Evolutionary conservation across 2,797 vertebrate genomes (phyloP).

Genomic region (Tragelaphus oryx): DNA sequence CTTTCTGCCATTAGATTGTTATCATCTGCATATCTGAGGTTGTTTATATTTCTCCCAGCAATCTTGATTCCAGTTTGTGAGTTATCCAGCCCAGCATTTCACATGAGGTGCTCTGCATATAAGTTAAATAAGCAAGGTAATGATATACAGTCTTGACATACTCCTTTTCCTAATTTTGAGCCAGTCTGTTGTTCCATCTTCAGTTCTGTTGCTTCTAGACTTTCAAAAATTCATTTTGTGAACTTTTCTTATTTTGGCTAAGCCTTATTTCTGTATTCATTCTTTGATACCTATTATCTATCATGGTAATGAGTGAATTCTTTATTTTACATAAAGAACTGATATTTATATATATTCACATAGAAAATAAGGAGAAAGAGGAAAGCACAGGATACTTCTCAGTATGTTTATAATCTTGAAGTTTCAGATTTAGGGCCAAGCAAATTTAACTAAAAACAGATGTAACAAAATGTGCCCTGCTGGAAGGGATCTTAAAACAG

Average conservation of each 20-base stretch:
- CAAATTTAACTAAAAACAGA: background rate
- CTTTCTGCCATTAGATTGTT: background rate
- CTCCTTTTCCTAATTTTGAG: background rate
- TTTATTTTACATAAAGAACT: background rate
- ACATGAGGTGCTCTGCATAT: background rate
- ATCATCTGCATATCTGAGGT: background rate
- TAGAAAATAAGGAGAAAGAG: background rate
- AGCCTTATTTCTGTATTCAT: background rate
- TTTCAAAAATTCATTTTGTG: background rate
- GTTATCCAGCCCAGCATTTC: background rate
- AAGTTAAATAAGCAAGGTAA: background rate
- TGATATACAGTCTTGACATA: background rate
- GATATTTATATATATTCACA: background rate
- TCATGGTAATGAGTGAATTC: background rate
- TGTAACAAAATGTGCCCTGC: background rate
- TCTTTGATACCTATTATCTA: background rate
- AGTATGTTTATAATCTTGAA: background rate
- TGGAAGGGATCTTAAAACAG: background rate
- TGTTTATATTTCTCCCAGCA: background rate
- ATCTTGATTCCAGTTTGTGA: background rate
- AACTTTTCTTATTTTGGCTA: background rate
- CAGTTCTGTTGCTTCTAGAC: background rate
- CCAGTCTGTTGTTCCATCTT: background rate
- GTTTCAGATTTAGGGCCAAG: background rate
- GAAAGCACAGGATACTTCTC: background rate